phyloP scores from a whole-genome alignment of 2,888 invertebrate genomes.

The Colostygia pectinataria region DNA sequence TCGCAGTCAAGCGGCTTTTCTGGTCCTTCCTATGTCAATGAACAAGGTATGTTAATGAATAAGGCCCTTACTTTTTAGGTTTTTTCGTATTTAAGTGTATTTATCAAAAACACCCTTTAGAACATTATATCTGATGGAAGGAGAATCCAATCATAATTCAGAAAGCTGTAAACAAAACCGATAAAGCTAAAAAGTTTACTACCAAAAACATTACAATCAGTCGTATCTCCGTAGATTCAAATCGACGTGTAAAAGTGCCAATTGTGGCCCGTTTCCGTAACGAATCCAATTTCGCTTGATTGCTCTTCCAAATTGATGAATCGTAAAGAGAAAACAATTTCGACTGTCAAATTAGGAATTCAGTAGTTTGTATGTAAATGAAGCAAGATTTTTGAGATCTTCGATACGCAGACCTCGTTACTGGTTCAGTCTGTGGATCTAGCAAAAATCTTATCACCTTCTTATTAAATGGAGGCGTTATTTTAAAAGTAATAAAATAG shows the following conservation, averaged over 20 bases:
- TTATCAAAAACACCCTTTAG: neutral
- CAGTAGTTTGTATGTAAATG: conserved; percentile 22
- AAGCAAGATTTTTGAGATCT: conserved; percentile 8
- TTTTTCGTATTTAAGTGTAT: no score
- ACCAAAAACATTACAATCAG: conserved; percentile 42
- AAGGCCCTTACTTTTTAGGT: no score
- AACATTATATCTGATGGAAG: conserved; percentile 7
- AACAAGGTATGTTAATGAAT: no score
- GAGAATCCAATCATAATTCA: conserved; percentile 24
- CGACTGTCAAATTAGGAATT: conserved; percentile 47
- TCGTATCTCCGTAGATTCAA: conserved; percentile 48
- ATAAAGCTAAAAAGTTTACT: conserved; percentile 36
- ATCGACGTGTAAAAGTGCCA: conserved; percentile 56
- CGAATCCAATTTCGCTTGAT: conserved; percentile 57
- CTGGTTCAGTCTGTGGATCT: neutral
- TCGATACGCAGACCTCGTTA: conserved; percentile 5
- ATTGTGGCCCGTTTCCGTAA: conserved; percentile 55
- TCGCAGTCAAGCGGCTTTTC: no score
- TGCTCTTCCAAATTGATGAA: conserved; percentile 54
- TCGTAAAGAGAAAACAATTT: conserved; percentile 57
- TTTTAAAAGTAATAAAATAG: no score
- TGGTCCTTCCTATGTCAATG: no score
- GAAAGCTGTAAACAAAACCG: conserved; percentile 25
- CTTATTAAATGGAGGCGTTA: neutral
- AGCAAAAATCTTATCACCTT: no score